Evolutionary conservation across 1,140 invertebrate species (phyloP).

Genomic region (Drosophila azteca): DNA sequence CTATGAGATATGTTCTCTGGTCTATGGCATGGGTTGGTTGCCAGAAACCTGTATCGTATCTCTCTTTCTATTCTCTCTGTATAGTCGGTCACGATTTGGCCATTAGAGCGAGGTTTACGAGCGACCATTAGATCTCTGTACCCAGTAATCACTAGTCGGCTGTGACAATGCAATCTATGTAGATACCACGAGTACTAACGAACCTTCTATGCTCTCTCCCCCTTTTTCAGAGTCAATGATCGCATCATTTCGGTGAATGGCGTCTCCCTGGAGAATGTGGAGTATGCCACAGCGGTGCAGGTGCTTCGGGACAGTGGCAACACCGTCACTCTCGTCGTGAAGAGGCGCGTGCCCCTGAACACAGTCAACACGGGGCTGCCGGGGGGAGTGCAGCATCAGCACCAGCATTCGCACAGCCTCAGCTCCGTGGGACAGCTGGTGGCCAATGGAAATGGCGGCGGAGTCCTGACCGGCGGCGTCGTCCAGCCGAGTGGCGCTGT

Average conservation of each 20-base stretch:
- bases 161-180: slow-evolving; percentile 13
- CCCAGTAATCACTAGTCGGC: slow-evolving; percentile 28
- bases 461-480: slow-evolving; percentile 25
- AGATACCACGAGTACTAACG: slow-evolving; percentile 6
- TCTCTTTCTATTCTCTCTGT: too few species aligned
- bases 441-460: slow-evolving; percentile 43
- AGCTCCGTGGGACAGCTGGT: slow-evolving; percentile 81
- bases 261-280: slow-evolving; percentile 97
- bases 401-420: slow-evolving; percentile 84
- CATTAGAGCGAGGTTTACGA: slow-evolving; percentile 35
- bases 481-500: slow-evolving; percentile 28
- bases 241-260: slow-evolving; percentile 98
- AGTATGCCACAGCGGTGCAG: slow-evolving; percentile 96
- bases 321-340: slow-evolving; percentile 94
- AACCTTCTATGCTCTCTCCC: slow-evolving; percentile 20
- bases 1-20: too few species aligned
- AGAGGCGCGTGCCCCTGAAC: slow-evolving; percentile 87
- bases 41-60: slow-evolving; percentile 21
- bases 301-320: slow-evolving; percentile 95
- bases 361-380: slow-evolving; percentile 19
- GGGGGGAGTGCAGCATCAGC: slow-evolving; percentile 84
- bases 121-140: neutral
- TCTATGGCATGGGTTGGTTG: neutral
- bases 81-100: slow-evolving; percentile 56
- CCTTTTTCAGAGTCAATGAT: slow-evolving; percentile 94